A percentile compares a stretch with the other conserved stretches of the same genome.
These are phyloP conservation scores for Temnopleurus reevesii DNA, from an alignment of 53 echinoderm and acorn worm genomes.

Conservation along the genomic window DNA sequence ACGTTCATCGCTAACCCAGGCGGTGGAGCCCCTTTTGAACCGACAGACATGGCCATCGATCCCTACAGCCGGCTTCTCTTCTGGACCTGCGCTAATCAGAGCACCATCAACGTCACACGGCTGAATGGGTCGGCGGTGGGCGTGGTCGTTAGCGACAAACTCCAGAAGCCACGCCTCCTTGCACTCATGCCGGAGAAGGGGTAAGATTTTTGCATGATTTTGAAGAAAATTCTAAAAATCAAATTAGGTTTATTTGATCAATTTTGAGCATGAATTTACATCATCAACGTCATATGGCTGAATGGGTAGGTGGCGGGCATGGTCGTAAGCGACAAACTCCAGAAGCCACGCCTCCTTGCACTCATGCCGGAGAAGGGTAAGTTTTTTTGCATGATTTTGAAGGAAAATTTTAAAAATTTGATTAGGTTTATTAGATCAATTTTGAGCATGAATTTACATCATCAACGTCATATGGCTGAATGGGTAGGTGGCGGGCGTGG, in stretches of 20 bases:
- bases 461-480: constrained; percentile 86
- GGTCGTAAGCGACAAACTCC: too few species aligned
- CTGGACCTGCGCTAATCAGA: constrained; percentile 86
- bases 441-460: too few species aligned
- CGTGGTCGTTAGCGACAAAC: constrained; percentile 69
- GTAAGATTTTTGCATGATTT: too few species aligned
- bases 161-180: constrained; percentile 83
- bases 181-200: constrained; percentile 86
- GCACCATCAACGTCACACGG: constrained; percentile 83
- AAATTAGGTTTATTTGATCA: too few species aligned
- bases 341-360: too few species aligned
- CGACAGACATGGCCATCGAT: constrained; percentile 86
- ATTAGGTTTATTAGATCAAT: too few species aligned
- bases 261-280: too few species aligned
- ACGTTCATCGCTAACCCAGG: constrained; percentile 68
- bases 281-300: constrained; percentile 77
- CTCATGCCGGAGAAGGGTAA: too few species aligned
- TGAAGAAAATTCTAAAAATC: too few species aligned
- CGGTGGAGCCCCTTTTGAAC: constrained; percentile 53
- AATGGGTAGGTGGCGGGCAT: constrained; percentile 69
- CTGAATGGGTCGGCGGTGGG: constrained; percentile 76
- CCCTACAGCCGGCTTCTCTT: constrained; percentile 82
- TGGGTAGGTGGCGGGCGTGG: constrained; percentile 71
- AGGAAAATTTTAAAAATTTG: too few species aligned
- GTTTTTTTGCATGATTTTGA: too few species aligned